A percentile compares a stretch with the other conserved stretches of the same genome.
These are phyloP conservation scores for Loriculus beryllinus DNA, from an alignment of 2,797 vertebrate species.

Conservation along the genomic window DNA sequence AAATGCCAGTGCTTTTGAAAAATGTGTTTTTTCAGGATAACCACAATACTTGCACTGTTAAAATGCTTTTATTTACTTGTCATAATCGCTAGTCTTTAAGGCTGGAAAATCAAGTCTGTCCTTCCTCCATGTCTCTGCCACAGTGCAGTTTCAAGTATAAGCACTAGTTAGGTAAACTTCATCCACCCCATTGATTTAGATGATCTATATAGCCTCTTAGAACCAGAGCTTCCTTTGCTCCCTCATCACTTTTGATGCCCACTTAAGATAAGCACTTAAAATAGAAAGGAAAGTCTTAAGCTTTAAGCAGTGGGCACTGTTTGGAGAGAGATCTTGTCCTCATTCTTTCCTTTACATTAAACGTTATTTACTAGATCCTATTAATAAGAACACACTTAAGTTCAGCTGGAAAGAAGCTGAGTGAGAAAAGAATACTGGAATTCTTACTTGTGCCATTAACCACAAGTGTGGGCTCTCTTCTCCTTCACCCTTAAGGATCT, in stretches of 20 bases:
- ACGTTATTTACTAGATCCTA: not conserved
- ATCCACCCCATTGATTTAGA: not conserved
- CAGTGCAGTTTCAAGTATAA: not conserved
- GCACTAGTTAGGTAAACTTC: not conserved
- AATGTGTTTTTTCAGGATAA: not conserved
- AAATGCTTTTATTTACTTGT: constrained; percentile 26
- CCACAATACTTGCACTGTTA: not conserved
- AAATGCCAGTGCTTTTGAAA: constrained; percentile 7
- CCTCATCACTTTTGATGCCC: not conserved
- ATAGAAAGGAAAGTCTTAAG: not conserved
- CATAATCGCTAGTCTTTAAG: not conserved
- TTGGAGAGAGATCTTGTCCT: not conserved
- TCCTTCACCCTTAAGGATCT: not conserved
- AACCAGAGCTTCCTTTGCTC: not conserved
- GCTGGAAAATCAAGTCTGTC: not conserved
- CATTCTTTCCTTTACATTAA: not conserved
- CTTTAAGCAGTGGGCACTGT: not conserved
- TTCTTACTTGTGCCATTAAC: not conserved
- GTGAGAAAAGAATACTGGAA: not conserved
- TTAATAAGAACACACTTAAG: not conserved
- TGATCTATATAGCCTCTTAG: not conserved
- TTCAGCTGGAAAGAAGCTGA: not conserved
- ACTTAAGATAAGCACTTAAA: not conserved
- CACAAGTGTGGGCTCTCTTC: not conserved
- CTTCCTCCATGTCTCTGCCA: not conserved